Evolutionary conservation across 2,888 invertebrate genomes (phyloP), one percentile per base, ranked within the genome.

Genomic region (Pyrrhia umbra): DNA sequence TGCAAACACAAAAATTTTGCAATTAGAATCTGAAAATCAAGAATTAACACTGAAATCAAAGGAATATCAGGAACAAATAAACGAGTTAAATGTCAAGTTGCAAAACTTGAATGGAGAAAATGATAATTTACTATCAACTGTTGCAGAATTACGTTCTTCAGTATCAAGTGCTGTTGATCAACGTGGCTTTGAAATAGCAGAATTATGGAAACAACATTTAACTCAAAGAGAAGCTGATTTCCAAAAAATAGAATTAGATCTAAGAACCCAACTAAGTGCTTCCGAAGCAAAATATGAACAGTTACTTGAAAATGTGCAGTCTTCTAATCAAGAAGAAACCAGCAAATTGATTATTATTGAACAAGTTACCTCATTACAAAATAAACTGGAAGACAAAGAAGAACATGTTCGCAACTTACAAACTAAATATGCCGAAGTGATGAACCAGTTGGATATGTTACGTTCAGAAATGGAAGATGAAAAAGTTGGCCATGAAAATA

Each of bases 201-300:
- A 96, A 88, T 93, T 96, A 81, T 97, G 97, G 97, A 96, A 97
- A 81, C 94, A 96, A 72, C 97, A 97, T 87, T 85, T 97, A 61
- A 93, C 95, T n/a, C 94, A 95, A 76, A 95, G 96, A 42, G 96
- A 97, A 91, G 91, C 88, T 9, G 96, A 96, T 77, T 96, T 96
- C 81, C 91, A 94, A 65, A 91, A 93, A 71, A 83, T 87, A 5
- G 96, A 96, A 87, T 86, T 90, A 55, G 93, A 93, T 51, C 87
- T 96, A 9, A 89, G 94, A 77, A 87, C 87, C 43, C 95, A 96
- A 87, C 87, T 96, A 27, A 89, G 82, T 74, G 91, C 92, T 71
- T 86, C 95, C 45, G 95, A 95, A 81, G 88, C 85, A 2, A 95
- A 94, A 81, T 95, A 94, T 80, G 95, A 95, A 68, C 92, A 92